phyloP scores from a whole-genome alignment of 1,140 invertebrate genomes.

The Propsilocerus akamusi region DNA sequence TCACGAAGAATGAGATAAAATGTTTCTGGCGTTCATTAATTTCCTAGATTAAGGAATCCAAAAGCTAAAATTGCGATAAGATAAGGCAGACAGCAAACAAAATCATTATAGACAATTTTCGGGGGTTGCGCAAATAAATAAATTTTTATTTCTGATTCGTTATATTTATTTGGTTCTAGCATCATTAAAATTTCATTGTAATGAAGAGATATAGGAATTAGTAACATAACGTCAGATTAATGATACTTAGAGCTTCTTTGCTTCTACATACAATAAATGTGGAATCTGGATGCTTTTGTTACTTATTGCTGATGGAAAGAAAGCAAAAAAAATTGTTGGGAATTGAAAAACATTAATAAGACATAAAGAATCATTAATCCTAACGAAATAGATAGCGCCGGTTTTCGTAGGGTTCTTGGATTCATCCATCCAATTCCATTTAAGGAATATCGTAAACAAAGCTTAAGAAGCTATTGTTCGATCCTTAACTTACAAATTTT shows the following conservation, averaged over 20 bases:
- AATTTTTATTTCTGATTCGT: background rate
- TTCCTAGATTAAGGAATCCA: slow-evolving; percentile 1
- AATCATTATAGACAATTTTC: background rate
- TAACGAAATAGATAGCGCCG: slow-evolving; percentile 1
- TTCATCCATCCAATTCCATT: background rate
- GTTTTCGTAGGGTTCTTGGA: background rate
- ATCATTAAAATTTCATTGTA: slow-evolving; percentile 1
- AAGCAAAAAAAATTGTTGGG: background rate
- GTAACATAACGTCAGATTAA: slow-evolving; percentile 3
- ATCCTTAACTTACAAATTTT: no score
- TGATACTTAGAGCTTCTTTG: background rate
- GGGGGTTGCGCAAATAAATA: background rate
- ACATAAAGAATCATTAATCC: slow-evolving; percentile 3
- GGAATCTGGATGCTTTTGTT: background rate
- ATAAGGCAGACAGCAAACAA: background rate
- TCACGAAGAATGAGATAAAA: no score
- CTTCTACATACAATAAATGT: background rate
- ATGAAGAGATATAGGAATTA: slow-evolving; percentile 4
- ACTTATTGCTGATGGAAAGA: background rate
- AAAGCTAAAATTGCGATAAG: background rate
- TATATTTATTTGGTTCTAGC: background rate
- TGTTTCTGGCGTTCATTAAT: background rate
- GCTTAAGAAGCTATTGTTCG: no score
- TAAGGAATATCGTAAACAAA: slow-evolving; percentile 3
- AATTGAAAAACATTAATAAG: slow-evolving; percentile 4